A percentile compares a stretch with the other conserved stretches of the same genome.
Evolutionary conservation across 2,113 vertebrate species (phyloP).

Genomic region (Muscicapa adusta): DNA sequence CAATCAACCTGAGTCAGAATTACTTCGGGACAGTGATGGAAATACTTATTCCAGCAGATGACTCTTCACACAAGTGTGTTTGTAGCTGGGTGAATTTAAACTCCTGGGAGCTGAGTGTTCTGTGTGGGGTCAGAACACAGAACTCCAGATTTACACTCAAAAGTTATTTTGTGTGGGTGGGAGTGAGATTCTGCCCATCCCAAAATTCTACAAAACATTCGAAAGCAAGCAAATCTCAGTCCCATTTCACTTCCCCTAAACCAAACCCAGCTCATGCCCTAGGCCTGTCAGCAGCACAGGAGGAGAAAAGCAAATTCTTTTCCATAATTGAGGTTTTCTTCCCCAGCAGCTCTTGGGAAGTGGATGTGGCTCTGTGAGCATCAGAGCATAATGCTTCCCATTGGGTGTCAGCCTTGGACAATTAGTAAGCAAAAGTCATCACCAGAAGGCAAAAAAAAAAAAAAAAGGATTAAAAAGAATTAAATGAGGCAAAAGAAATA

Average conservation of each 20-base stretch:
- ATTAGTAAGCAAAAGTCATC: conserved; percentile 36
- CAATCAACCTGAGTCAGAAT: not conserved
- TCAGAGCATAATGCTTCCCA: not conserved
- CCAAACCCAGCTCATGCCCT: not conserved
- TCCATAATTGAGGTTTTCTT: not conserved
- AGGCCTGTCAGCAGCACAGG: not conserved
- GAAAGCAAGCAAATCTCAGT: not conserved
- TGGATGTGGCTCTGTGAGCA: not conserved
- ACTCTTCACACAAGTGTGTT: not conserved
- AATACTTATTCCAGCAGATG: accelerated
- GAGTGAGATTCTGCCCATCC: not conserved
- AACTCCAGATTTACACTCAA: not conserved
- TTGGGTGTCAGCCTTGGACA: conserved; percentile 41
- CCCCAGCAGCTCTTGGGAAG: not conserved
- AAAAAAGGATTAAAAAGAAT: conserved; percentile 38
- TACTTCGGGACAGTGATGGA: not conserved
- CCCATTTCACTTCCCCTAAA: not conserved
- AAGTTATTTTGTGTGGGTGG: not conserved
- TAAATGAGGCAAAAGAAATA: conserved; percentile 66
- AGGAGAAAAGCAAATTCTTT: not conserved
- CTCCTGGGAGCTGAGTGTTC: not conserved
- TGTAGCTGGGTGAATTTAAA: not conserved
- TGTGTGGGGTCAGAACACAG: not conserved
- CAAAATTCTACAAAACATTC: not conserved
- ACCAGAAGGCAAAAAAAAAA: not conserved